Conservation (phyloP, 2,113 vertebrate genomes). For the Salvelinus namaycush region DNA sequence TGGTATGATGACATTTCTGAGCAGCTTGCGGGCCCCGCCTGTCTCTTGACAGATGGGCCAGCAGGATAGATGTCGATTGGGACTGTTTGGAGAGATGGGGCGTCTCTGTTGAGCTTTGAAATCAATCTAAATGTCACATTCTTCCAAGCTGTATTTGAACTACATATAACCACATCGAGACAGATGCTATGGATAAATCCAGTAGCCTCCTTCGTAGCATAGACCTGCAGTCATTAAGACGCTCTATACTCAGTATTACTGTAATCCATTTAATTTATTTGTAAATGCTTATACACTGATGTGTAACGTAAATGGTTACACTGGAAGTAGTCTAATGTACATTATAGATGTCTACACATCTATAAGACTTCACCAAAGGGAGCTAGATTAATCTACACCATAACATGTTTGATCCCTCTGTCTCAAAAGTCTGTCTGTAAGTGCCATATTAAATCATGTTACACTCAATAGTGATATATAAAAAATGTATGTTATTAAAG, state of each 20-base stretch:
- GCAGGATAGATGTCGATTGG: neutral
- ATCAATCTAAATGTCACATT: slow-evolving; percentile 1
- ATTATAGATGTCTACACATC: neutral
- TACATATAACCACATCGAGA: neutral
- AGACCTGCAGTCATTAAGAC: neutral
- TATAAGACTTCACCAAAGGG: neutral
- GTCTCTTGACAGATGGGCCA: slow-evolving; percentile 1
- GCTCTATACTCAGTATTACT: neutral
- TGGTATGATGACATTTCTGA: slow-evolving; percentile 2
- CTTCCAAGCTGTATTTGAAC: neutral
- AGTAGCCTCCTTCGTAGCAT: neutral
- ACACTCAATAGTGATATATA: neutral
- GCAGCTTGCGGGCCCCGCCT: neutral
- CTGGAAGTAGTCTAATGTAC: neutral
- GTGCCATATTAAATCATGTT: neutral
- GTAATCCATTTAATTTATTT: too few species aligned
- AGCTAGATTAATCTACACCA: neutral
- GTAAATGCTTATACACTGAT: too few species aligned
- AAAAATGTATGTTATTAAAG: neutral
- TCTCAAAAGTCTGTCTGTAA: neutral
- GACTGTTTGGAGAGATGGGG: neutral
- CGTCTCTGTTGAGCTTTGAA: slow-evolving; percentile 2
- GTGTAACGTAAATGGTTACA: too few species aligned
- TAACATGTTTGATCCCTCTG: neutral
- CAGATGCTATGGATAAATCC: neutral